A percentile compares a stretch with the other conserved stretches of the same genome.
phyloP scores from a whole-genome alignment of 2,113 vertebrate species.

The Notothenia rossii region DNA sequence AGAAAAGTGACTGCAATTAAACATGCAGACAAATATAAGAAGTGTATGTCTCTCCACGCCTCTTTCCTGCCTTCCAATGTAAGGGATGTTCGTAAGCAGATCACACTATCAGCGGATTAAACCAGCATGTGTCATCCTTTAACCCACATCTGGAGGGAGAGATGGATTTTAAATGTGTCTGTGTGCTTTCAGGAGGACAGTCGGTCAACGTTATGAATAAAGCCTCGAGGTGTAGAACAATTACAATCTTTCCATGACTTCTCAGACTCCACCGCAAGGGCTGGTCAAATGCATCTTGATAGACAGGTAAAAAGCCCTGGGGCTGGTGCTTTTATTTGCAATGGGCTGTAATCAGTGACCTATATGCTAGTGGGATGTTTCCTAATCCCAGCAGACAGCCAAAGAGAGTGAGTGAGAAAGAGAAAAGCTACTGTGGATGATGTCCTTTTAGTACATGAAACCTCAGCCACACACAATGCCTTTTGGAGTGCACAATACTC shows the following conservation, averaged over 20 bases:
- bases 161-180: not conserved
- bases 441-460: too few relatives aligned
- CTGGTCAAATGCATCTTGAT: not conserved
- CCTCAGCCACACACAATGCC: too few relatives aligned
- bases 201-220: too few relatives aligned
- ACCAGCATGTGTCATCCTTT: slow-evolving; percentile 51
- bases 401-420: not conserved
- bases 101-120: slow-evolving; percentile 60
- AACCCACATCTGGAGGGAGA: slow-evolving; percentile 64
- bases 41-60: not conserved
- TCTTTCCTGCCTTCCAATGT: slow-evolving; percentile 3
- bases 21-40: not conserved
- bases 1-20: too few relatives aligned
- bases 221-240: too few relatives aligned
- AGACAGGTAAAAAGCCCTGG: not conserved
- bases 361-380: not conserved
- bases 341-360: slow-evolving; percentile 17
- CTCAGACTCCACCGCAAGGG: not conserved
- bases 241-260: too few relatives aligned
- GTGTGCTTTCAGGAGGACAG: not conserved
- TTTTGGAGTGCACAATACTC: too few relatives aligned
- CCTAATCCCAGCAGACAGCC: slow-evolving; percentile 17
- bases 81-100: slow-evolving; percentile 31
- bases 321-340: slow-evolving; percentile 14
- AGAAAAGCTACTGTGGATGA: not conserved